Evolutionary conservation across 2,113 vertebrate genomes (phyloP).

Genomic region (Saccopteryx bilineata): DNA sequence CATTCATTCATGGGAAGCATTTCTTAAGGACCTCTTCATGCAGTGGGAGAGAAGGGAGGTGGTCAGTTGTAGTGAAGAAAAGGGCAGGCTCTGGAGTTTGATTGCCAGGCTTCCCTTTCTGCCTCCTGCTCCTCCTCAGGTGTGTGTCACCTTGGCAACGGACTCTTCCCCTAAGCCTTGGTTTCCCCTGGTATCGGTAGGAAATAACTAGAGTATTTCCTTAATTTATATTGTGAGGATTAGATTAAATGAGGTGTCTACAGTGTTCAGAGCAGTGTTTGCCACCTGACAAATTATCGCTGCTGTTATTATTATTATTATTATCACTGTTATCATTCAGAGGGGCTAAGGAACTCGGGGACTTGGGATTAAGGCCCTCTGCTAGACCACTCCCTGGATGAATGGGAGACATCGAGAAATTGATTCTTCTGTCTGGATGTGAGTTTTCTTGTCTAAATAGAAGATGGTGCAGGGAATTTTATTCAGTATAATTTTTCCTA

Average conservation of each 20-base stretch:
- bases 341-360: neutral
- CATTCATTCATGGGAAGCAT: neutral
- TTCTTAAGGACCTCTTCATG: neutral
- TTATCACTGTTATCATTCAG: neutral
- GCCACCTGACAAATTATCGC: neutral
- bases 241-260: neutral
- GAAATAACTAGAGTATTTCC: neutral
- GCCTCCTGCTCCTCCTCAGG: neutral
- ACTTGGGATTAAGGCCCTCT: neutral
- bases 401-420: neutral
- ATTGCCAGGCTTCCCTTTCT: neutral
- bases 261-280: neutral
- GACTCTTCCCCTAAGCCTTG: neutral
- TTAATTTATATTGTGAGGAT: neutral
- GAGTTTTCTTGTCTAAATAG: neutral
- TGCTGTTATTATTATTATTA: fast-evolving
- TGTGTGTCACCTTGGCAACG: neutral
- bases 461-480: neutral
- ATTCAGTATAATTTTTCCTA: slow-evolving; percentile 5
- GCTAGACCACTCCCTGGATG: neutral
- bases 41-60: neutral
- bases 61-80: neutral
- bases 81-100: neutral
- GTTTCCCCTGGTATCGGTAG: neutral
- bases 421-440: neutral